Percentiles rank a stretch among this genome's conserved stretches.
Evolutionary conservation across 2,797 vertebrate species (phyloP).

Genomic region (Rallus crepitans): DNA sequence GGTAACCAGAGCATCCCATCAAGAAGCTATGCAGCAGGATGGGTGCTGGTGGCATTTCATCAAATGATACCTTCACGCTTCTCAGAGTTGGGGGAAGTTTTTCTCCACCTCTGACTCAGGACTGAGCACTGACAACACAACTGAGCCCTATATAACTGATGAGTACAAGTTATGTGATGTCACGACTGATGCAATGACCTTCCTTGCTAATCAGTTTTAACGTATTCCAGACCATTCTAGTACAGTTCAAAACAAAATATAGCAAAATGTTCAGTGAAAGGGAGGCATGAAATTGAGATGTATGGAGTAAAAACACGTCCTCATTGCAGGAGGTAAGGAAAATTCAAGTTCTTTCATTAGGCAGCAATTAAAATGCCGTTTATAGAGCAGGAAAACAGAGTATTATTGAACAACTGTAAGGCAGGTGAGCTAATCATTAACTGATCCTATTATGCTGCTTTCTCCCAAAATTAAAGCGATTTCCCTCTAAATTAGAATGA

Average conservation of each 20-base stretch:
- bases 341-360: conserved; percentile 12
- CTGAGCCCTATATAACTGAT: not conserved
- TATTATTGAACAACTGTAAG: not conserved
- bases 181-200: not conserved
- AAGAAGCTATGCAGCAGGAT: not conserved
- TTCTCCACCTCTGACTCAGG: not conserved
- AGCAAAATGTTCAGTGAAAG: not conserved
- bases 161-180: not conserved
- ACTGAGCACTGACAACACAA: not conserved
- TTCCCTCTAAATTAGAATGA: conserved; percentile 16
- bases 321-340: not conserved
- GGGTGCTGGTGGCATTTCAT: not conserved
- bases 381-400: not conserved
- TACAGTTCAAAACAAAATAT: not conserved
- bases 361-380: conserved; percentile 18
- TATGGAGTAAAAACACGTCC: not conserved
- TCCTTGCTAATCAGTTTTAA: not conserved
- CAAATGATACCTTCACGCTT: not conserved
- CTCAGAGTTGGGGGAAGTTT: not conserved
- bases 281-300: not conserved
- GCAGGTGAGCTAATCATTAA: conserved; percentile 18
- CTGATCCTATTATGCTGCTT: not conserved
- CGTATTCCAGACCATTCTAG: not conserved
- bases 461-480: not conserved
- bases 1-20: too few species aligned